Conservation (phyloP, 2,113 vertebrate genomes). For the Elephantulus edwardii region DNA sequence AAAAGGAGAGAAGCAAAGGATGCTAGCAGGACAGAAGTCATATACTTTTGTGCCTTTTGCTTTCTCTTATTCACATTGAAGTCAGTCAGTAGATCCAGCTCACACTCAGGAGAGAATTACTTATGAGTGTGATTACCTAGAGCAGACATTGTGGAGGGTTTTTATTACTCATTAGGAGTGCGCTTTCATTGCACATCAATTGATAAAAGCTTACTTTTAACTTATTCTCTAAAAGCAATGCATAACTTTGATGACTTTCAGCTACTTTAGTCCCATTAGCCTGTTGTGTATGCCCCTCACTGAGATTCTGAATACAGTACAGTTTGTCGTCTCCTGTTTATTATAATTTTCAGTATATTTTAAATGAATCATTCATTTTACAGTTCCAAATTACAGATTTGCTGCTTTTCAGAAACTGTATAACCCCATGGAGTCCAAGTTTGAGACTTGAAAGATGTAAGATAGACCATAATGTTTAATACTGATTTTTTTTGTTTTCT, state of each 20-base stretch:
- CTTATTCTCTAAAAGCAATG: neutral
- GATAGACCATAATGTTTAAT: neutral
- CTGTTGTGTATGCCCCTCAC: neutral
- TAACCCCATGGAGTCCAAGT: neutral
- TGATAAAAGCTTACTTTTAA: neutral
- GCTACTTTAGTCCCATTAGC: neutral
- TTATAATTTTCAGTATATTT: neutral
- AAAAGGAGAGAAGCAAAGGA: neutral
- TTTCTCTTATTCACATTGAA: neutral
- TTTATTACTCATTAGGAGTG: neutral
- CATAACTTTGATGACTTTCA: neutral
- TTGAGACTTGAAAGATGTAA: neutral
- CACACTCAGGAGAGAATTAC: neutral
- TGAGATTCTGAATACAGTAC: neutral
- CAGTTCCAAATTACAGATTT: neutral
- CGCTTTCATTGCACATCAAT: neutral
- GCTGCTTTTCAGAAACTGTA: neutral
- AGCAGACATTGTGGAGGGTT: neutral
- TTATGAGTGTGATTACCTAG: neutral
- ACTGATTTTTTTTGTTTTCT: neutral
- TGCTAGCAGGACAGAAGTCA: neutral
- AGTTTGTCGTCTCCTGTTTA: neutral
- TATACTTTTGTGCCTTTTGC: neutral
- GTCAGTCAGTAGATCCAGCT: neutral
- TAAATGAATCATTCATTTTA: neutral